Base-by-base conservation (phyloP, 2,888 invertebrate genomes). In the Branchinecta sandiegonensis region DNA sequence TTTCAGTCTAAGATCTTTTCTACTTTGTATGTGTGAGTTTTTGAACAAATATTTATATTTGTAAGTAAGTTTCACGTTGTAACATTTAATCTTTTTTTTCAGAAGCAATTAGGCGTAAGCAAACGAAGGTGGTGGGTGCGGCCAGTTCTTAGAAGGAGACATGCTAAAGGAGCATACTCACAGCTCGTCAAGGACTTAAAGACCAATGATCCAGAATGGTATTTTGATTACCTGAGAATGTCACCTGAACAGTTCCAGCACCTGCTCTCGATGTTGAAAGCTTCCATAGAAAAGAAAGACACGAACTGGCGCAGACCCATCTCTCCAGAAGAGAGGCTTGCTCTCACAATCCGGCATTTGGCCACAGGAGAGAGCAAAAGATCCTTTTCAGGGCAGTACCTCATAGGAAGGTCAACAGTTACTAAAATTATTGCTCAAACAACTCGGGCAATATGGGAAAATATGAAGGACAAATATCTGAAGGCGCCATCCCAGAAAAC, bases 281-380 rank as follows among this genome's bases (percentile, higher is more conserved):
- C 3, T 14, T 4, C 14, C 8, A 37, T 65, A 13, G n/a, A 14
- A 17, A 65, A 37, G 23, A n/a, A 17, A 65, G 23, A 65, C 8
- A 23, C 46, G 1, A 37, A 65, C n/a, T 37, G 10, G 23, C 46
- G 23, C 14, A 65, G 46, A 65, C 23, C n/a, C 11, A 47, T 65
- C 23, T 17, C 8, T 37, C 66, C 68, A 6, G 68, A 17, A 12
- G 68, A 65, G 5, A 23, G 68, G 12, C 65, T 68, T 8, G 47
- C 23, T 17, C 14, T 68, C 8, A 68, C 68, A 12, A 8, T 68
- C 23, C 23, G 68, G 0, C 23, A 68, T 23, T 37, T 68, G 66
- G 68, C 68, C 17, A 68, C 68, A 46, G 66, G 68, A 68, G 68
- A 67, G 65, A 65, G 65, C 14, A 50, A 68, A 63, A 12, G 65